These are phyloP conservation scores for Tiaroga cobitis DNA, from an alignment of 2,797 vertebrate species.

Conservation along the genomic window DNA sequence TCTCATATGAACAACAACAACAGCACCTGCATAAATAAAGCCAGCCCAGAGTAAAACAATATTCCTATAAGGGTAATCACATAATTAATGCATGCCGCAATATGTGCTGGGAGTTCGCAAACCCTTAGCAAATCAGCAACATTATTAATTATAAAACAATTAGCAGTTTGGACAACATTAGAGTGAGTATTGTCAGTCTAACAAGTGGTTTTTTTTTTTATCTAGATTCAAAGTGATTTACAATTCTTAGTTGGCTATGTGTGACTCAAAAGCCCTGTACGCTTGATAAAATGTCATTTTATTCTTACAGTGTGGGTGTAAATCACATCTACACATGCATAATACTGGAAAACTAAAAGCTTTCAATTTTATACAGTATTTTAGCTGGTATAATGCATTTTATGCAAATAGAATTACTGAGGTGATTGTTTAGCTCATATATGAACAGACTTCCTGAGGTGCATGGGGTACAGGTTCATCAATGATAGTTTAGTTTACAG, in stretches of 20 bases:
- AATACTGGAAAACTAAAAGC: constrained; percentile 65
- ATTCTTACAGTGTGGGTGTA: constrained; percentile 54
- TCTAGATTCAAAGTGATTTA: not conserved
- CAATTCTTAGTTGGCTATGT: not conserved
- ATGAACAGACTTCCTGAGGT: not conserved
- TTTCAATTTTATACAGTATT: constrained; percentile 50
- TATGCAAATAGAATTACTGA: not conserved
- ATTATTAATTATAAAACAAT: not conserved
- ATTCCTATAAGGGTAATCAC: not conserved
- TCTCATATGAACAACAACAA: not conserved
- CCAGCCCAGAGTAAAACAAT: constrained; percentile 21
- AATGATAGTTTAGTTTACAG: not conserved
- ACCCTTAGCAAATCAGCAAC: not conserved
- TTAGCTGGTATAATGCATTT: not conserved
- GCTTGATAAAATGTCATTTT: constrained; percentile 47
- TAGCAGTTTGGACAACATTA: not conserved
- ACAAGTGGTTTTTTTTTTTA: not conserved
- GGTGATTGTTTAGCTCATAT: constrained; percentile 27
- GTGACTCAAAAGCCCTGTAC: not conserved
- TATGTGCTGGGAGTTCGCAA: not conserved
- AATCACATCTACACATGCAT: constrained; percentile 62
- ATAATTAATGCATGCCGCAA: not conserved
- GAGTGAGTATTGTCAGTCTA: not conserved
- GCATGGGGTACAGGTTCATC: not conserved
- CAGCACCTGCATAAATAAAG: constrained; percentile 61